phyloP scores from a whole-genome alignment of 1,140 invertebrate species.

The Anoplolepis gracilipes region DNA sequence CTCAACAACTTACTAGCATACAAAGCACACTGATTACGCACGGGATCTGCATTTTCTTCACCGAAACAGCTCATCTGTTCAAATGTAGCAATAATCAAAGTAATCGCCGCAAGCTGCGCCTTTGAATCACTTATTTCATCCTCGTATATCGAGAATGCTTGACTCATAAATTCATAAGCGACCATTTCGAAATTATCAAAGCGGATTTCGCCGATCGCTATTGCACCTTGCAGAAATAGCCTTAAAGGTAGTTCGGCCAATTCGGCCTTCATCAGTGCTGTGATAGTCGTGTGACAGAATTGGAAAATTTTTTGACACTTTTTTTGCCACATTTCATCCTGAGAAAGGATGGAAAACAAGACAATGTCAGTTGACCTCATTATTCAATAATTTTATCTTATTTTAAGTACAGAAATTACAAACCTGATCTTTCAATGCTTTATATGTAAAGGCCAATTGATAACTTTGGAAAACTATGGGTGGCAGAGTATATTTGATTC shows the following conservation, averaged over 20 bases:
- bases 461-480: conserved; percentile 98
- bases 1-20: conserved; percentile 98
- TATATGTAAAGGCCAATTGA: conserved; percentile 94
- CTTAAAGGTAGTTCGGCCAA: conserved; percentile 96
- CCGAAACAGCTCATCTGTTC: conserved; percentile 97
- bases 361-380: not conserved
- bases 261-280: conserved; percentile 96
- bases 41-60: conserved; percentile 98
- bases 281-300: conserved; percentile 98
- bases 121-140: conserved; percentile 99
- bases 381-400: not conserved
- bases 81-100: conserved; percentile 97
- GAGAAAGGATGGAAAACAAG: conserved; percentile 23
- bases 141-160: conserved; percentile 99
- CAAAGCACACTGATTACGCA: conserved; percentile 97
- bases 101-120: conserved; percentile 97
- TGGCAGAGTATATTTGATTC: conserved; percentile 97
- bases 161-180: conserved; percentile 99
- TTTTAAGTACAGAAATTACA: conserved; percentile 55
- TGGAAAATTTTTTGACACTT: conserved; percentile 99
- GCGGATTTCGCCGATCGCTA: conserved; percentile 96
- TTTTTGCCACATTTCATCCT: conserved; percentile 99
- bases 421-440: conserved; percentile 91
- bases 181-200: conserved; percentile 98
- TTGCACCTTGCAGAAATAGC: conserved; percentile 97